Evolutionary conservation across 2,113 vertebrate species (phyloP), one percentile per base, ranked within the genome.

Genomic region (Sterna hirundo): DNA sequence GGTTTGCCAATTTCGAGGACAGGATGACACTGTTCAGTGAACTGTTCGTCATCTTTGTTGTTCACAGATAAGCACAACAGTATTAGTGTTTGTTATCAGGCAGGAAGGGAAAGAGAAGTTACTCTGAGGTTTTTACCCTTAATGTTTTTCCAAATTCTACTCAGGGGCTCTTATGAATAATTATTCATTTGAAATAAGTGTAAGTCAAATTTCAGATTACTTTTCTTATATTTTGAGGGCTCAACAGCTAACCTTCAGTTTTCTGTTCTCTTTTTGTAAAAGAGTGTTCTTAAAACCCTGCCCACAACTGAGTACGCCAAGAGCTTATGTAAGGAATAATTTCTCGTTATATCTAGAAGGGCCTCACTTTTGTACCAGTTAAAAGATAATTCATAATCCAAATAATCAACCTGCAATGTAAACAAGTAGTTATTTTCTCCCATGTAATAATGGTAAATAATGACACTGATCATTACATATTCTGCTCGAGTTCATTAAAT

Each of bases 361-460:
- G 87, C 62, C 66, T 94, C 42, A 70, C 87, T 97, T 97, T 94
- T 97, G 94, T 88, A 96, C 60, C 95, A 97, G 94, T 55, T 97
- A 88, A 88, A 97, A 97, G 81, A 96, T 92, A 97, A 86, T 92
- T 95, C 91, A 68, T 65, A 95, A 86, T 82, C 80, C 57, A 90
- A 91, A 83, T 88, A 93, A 92, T 62, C 72, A 82, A 87, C 66
- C 83, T 84, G 90, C 49, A 64, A 68, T 64, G 72, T 93, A 93
- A 96, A 95, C 65, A 82, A 96, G 60, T 55, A 91, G 74, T 81
- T 97, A 93, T 82, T 96, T 96, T 92, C 81, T 91, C 64, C 76
- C 68, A 90, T 5, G 46, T 85, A 90, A 74, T 83, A 69, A 80
- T 14, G 46, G 66, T 64, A 92, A 88, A 86, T 71, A 87, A 72